A percentile compares a stretch with the other conserved stretches of the same genome.
Evolutionary conservation across 2,797 vertebrate species (phyloP).

Genomic region (Brachyalestes nurse): DNA sequence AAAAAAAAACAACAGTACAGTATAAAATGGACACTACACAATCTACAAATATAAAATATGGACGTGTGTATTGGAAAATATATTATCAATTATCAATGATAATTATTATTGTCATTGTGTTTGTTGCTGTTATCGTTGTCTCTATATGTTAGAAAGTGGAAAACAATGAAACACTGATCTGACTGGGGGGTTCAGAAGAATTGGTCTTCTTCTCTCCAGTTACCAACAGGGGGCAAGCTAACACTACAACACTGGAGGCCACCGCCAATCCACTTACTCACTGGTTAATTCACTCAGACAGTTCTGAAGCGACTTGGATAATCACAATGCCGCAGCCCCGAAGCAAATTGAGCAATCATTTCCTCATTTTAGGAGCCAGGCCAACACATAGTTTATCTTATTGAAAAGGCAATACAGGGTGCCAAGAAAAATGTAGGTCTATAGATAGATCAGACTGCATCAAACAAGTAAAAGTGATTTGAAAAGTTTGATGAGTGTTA

Average conservation of each 20-base stretch:
- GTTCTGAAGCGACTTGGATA: slow-evolving; percentile 14
- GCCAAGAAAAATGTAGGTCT: slow-evolving; percentile 10
- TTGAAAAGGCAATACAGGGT: slow-evolving; percentile 7
- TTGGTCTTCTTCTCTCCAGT: not conserved
- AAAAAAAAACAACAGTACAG: too few relatives aligned
- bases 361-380: not conserved
- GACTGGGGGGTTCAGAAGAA: too few relatives aligned
- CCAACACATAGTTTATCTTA: slow-evolving; percentile 22
- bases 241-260: slow-evolving; percentile 28
- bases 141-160: too few relatives aligned
- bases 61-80: too few relatives aligned
- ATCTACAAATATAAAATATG: too few relatives aligned
- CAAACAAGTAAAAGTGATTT: not conserved
- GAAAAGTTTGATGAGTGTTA: not conserved
- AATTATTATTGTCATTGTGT: too few relatives aligned
- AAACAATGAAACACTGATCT: too few relatives aligned
- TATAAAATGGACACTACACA: too few relatives aligned
- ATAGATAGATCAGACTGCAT: not conserved
- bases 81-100: too few relatives aligned
- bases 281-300: slow-evolving; percentile 13
- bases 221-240: slow-evolving; percentile 70
- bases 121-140: too few relatives aligned
- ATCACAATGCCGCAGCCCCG: not conserved
- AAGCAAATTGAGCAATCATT: slow-evolving; percentile 11
- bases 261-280: slow-evolving; percentile 1